Evolutionary conservation across 2,888 invertebrate species (phyloP), one percentile per base, ranked within the genome.

Genomic region (Folsomia manolachei): DNA sequence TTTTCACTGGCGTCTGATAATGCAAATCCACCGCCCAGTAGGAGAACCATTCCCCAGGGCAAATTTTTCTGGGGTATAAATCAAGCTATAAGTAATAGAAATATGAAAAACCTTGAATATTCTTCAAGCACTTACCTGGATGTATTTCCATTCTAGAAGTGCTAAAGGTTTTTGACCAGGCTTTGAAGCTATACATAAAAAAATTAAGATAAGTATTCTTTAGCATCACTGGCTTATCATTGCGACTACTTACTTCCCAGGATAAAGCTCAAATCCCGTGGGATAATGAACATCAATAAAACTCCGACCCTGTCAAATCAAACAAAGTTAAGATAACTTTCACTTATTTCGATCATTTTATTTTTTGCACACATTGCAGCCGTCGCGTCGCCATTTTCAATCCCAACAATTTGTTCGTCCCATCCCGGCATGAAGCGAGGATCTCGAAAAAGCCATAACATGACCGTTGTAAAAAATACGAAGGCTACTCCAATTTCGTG

Each of bases 1-100:
- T 85, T 88, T 79, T 91, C 90, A 80, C 93, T 91, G 75, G 92
- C 95, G 75, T 92, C 91, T 0, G 95, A 94, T 69, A 96, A 86
- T 0, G 95, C 95, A 84, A 96, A 95, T 0, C 95, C 95, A 39
- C 95, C 95, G 63, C 95, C 90, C 14, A 71, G 39, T 11, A 75
- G 63, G 0, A 75, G 63, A 18, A 75, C 65, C 19, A 73, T 68
- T 18, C 77, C 77, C 77, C 77, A 77, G 1, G 71, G 70, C 7
- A 7, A 21, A 56, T 56, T 56, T 21, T 51, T 51, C n/a, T n/a
- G n/a, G n/a, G n/a, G n/a, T n/a, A n/a, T n/a, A n/a, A n/a, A n/a
- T n/a, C n/a, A n/a, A n/a, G n/a, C n/a, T n/a, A n/a, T 9, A 39
- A 39, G 14, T 39, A 39, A 39, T 39, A 9, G 7, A 39, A 39